Conservation (phyloP, 2,888 invertebrate species). For the Hypsopygia costalis region DNA sequence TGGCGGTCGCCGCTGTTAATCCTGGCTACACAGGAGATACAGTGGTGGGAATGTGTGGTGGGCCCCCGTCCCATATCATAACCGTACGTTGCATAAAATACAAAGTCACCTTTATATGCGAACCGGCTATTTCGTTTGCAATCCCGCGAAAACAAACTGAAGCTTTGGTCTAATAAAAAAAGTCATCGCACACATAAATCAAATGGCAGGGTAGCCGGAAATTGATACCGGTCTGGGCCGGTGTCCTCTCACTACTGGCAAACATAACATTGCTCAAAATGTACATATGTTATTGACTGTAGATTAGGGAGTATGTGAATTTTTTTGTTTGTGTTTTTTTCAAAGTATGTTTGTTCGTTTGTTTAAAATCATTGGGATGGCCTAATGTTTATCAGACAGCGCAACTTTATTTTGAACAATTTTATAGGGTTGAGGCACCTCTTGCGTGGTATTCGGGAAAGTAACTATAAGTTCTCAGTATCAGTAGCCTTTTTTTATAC, state of each 20-base stretch:
- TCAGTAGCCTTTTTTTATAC: too few species aligned
- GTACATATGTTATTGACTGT: conserved; percentile 4
- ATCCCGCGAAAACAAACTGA: conserved; percentile 15
- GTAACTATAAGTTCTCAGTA: too few species aligned
- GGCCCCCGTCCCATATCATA: too few species aligned
- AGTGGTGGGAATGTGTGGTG: too few species aligned
- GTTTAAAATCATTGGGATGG: too few species aligned
- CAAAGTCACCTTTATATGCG: conserved; percentile 15
- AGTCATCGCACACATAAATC: conserved; percentile 60
- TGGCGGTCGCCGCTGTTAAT: too few species aligned
- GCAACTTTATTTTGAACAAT: too few species aligned
- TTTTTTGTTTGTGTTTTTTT: not conserved
- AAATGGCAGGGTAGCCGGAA: conserved; percentile 61
- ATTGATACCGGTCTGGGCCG: conserved; percentile 60
- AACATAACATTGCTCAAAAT: conserved; percentile 27
- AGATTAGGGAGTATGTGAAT: not conserved
- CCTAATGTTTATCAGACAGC: too few species aligned
- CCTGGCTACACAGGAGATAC: too few species aligned
- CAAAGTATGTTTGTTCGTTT: too few species aligned
- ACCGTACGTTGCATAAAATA: conserved; percentile 14
- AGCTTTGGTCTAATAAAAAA: conserved; percentile 36
- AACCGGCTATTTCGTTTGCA: conserved; percentile 11
- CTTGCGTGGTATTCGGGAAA: too few species aligned
- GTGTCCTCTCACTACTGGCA: conserved; percentile 28
- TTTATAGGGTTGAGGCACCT: too few species aligned